Conservation (phyloP, 2,113 vertebrate species). For the Melanerpes formicivorus region DNA sequence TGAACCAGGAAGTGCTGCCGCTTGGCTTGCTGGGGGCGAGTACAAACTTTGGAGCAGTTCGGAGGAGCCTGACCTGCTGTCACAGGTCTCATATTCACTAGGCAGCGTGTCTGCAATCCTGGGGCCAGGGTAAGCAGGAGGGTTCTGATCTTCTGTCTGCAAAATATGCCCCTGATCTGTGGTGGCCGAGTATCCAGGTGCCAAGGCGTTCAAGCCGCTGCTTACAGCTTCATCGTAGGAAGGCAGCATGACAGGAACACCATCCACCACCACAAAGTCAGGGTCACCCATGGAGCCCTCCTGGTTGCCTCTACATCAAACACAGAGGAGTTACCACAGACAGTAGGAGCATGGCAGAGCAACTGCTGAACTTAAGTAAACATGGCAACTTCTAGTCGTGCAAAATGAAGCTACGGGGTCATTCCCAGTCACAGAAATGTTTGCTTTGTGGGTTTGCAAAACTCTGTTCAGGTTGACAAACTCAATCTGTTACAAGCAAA, state of each 20-base stretch:
- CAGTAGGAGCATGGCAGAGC: neutral
- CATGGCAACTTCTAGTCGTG: neutral
- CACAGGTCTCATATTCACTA: slow-evolving; percentile 73
- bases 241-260: slow-evolving; percentile 85
- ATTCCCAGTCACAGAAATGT: neutral
- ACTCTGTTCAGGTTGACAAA: neutral
- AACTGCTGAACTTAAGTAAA: neutral
- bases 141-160: slow-evolving; percentile 81
- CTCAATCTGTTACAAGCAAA: neutral
- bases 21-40: slow-evolving; percentile 63
- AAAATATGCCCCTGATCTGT: slow-evolving; percentile 68
- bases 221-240: slow-evolving; percentile 89
- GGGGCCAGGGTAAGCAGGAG: slow-evolving; percentile 83
- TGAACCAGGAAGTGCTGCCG: slow-evolving; percentile 7
- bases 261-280: slow-evolving; percentile 87
- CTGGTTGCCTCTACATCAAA: slow-evolving; percentile 73
- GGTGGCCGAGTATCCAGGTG: slow-evolving; percentile 70
- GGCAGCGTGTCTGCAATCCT: slow-evolving; percentile 64
- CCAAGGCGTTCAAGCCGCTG: slow-evolving; percentile 67
- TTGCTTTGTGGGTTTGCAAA: neutral
- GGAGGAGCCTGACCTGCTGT: slow-evolving; percentile 70
- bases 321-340: neutral
- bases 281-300: slow-evolving; percentile 77
- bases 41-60: slow-evolving; percentile 81
- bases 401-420: neutral